Conservation (phyloP, 2,113 vertebrate species). For the Protobothrops flavoviridis region DNA sequence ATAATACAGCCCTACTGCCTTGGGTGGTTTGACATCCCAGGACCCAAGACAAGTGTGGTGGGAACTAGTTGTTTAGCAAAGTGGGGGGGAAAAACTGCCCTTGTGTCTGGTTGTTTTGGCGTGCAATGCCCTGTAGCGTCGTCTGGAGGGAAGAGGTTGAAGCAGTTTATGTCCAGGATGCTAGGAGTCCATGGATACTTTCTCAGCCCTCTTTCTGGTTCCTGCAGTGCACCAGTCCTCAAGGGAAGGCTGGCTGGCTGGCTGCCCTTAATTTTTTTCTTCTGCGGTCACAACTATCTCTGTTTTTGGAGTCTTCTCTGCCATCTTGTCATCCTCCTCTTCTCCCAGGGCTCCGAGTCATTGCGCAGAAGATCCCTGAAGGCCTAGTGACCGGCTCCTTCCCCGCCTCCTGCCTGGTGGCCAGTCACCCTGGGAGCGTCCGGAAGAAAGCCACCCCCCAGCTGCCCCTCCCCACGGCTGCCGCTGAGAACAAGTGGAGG, state of each 20-base stretch:
- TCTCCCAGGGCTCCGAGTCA: slow-evolving; percentile 84
- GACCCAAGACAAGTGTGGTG: neutral
- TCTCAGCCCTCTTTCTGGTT: neutral
- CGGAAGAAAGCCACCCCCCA: slow-evolving; percentile 57
- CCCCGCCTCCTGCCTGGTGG: slow-evolving; percentile 72
- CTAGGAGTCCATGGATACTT: neutral
- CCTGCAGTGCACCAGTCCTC: neutral
- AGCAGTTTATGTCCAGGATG: neutral
- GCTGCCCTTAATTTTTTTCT: neutral
- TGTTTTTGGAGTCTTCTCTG: neutral
- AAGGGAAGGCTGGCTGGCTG: neutral
- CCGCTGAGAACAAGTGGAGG: slow-evolving; percentile 80
- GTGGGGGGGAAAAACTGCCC: no score
- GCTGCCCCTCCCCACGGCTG: neutral
- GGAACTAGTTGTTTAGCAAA: neutral
- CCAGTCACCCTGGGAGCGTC: slow-evolving; percentile 45
- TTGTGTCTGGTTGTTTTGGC: neutral
- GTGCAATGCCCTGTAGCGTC: neutral
- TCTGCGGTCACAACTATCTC: neutral
- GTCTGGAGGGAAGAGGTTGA: neutral
- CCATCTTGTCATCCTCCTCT: neutral
- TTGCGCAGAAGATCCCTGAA: slow-evolving; percentile 88
- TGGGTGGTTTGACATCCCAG: no score
- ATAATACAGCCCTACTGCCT: no score
- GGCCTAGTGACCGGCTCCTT: slow-evolving; percentile 83